These are phyloP conservation scores for Aphodius sticticus DNA, from an alignment of 2,888 invertebrate genomes.

Conservation along the genomic window DNA sequence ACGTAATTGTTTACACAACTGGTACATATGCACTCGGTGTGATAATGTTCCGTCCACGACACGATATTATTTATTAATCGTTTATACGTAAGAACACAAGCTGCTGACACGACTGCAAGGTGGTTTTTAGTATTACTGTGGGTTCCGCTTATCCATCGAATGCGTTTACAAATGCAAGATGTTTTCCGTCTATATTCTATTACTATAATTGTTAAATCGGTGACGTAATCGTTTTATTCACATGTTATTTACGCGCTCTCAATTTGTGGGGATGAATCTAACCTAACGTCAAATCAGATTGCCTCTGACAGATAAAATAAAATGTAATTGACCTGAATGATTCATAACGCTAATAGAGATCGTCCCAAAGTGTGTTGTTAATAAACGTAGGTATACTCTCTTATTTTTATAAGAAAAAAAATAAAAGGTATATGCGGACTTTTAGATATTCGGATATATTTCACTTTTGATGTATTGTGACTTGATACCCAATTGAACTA, in stretches of 20 bases:
- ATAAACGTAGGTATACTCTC: too few relatives aligned
- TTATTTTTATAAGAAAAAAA: too few relatives aligned
- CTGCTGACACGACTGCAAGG: neutral
- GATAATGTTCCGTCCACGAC: neutral
- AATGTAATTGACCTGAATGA: neutral
- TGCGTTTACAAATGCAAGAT: neutral
- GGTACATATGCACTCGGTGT: neutral
- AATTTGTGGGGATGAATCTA: neutral
- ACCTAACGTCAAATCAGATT: neutral
- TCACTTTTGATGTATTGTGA: too few relatives aligned
- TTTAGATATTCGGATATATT: too few relatives aligned
- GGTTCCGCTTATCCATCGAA: neutral
- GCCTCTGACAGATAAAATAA: neutral
- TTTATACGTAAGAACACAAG: neutral
- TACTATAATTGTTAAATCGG: neutral
- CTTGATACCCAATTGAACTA: too few relatives aligned
- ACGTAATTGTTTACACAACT: conserved; percentile 4
- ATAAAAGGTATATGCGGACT: too few relatives aligned
- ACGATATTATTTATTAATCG: neutral
- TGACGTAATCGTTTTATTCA: neutral
- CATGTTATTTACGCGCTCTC: neutral
- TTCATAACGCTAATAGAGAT: neutral
- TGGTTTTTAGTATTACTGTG: neutral
- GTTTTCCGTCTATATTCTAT: neutral
- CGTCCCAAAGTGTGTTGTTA: too few relatives aligned